A percentile compares a stretch with the other conserved stretches of the same genome.
Evolutionary conservation across 2,797 vertebrate species (phyloP).

Genomic region (Phaenicophaeus curvirostris): DNA sequence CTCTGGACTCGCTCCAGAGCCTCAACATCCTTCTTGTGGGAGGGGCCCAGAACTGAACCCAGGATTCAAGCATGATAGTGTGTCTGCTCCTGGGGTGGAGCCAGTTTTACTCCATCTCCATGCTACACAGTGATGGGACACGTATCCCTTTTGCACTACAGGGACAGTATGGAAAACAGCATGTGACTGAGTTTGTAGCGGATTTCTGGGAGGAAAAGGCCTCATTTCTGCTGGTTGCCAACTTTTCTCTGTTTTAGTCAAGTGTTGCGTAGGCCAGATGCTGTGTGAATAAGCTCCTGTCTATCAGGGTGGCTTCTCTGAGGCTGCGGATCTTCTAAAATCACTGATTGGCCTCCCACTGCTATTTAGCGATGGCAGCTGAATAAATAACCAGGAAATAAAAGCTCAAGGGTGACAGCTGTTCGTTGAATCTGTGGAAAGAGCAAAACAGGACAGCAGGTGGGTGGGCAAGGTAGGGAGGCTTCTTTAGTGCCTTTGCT

Average conservation of each 20-base stretch:
- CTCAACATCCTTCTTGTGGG: too few species aligned
- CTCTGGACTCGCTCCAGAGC: too few species aligned
- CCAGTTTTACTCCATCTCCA: neutral
- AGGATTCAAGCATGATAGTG: too few species aligned
- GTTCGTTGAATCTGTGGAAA: constrained; percentile 22
- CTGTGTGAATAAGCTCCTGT: neutral
- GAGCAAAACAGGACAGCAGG: neutral
- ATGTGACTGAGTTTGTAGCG: neutral
- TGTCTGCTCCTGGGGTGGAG: neutral
- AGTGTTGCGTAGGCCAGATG: neutral
- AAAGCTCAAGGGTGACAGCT: constrained; percentile 53
- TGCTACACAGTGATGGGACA: neutral
- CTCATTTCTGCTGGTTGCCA: neutral
- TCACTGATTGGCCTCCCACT: constrained; percentile 14
- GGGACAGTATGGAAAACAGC: neutral
- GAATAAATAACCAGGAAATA: constrained; percentile 58
- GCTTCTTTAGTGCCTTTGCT: constrained; percentile 7
- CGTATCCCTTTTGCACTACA: neutral
- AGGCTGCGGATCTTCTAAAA: constrained; percentile 28
- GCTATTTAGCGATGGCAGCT: constrained; percentile 46
- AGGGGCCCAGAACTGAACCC: too few species aligned
- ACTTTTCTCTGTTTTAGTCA: neutral
- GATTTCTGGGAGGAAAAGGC: neutral
- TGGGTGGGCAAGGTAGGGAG: constrained; percentile 27
- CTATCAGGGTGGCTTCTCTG: constrained; percentile 22